Base-by-base conservation (phyloP, 2,888 invertebrate species). In the Amphipoea oculea region DNA sequence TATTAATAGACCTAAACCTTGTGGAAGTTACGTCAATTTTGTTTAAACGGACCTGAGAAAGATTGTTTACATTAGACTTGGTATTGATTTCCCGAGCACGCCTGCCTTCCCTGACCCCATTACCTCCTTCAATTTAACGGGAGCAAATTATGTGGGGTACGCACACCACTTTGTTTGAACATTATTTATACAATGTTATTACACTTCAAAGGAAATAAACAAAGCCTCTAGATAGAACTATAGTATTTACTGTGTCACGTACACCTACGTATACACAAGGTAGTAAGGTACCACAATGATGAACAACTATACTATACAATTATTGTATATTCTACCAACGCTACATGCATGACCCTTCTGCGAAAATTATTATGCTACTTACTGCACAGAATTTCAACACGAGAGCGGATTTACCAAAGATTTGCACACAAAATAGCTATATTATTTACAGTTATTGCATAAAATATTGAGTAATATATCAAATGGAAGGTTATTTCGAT, bases 101-200 rank as follows among this genome's bases (percentile, higher is more conserved):
- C 74, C 42, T 78, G 89, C 85, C 89, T 91, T 87, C 91, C 90
- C 90, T 91, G 92, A 92, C 91, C 91, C 83, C 90, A 86, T 89
- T 89, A 89, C 87, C 81, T 88, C 75, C 60, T 86, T 88, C 73
- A 79, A 79, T 87, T 81, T 86, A 88, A 87, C 84, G 84, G 88
- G 88, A 84, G 78, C 88, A 78, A 83, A 84, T 84, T 81, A 86
- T 86, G 78, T 83, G 45, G 79, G 79, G 81, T 83, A 81, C 85
- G 85, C 84, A 84, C 85, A 76, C 80, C 66, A 80, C 73, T 76
- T 74, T 65, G 73, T 83, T 86, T 45, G 36, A 71, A 69, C 65
- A 69, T 76, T 84, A 79, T 87, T 72, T 79, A 73, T 69, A 85
- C 54, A 75, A 65, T 69, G 72, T 57, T 82, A 69, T 65, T 69